Evolutionary conservation across 2,888 invertebrate species (phyloP), one percentile per base, ranked within the genome.

Genomic region (Heliconius hortense): DNA sequence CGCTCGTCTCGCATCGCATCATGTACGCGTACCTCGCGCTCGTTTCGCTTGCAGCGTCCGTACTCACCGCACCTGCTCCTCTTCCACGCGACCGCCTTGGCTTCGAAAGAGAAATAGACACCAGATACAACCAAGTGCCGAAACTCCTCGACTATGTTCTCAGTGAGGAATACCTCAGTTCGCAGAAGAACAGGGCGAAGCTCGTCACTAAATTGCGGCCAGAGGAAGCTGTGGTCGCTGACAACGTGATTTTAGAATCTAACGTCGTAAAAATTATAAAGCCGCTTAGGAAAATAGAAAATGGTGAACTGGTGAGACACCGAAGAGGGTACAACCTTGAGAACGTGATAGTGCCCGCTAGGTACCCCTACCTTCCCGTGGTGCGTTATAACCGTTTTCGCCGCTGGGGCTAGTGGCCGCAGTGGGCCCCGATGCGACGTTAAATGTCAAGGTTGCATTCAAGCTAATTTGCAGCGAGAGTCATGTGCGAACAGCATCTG

Each of bases 241-340:
- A 94, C 81, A 93, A 91, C 83, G 89, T 94, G 78, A 86, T 93
- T 78, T 80, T 94, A 79, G 89, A 93, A 84, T 94, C 94, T 2
- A 93, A 94, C 79, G 86, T 89, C 59, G 86, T 94, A 81, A 89
- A 84, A 77, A 89, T 94, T 81, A 82, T 91, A 80, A 86, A 87
- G 74, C 90, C 94, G 43, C 78, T 84, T 43, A 89, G 88, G 80
- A 86, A 84, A 79, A 82, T 80, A 64, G 86, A 86, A 75, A 84
- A 81, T 74, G 86, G 87, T 31, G 86, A 86, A 81, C 84, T 93
- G 76, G 89, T 92, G 82, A 85, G 92, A 77, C 87, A 87, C 81
- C 86, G 93, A 63, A 89, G 94, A 31, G 94, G 94, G 39, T 94
- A 94, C 85, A 94, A 94, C 84, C 83, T 94, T 82, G 94, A 94